These are phyloP conservation scores for Euwallacea similis DNA, from an alignment of 1,140 invertebrate species.

Conservation along the genomic window DNA sequence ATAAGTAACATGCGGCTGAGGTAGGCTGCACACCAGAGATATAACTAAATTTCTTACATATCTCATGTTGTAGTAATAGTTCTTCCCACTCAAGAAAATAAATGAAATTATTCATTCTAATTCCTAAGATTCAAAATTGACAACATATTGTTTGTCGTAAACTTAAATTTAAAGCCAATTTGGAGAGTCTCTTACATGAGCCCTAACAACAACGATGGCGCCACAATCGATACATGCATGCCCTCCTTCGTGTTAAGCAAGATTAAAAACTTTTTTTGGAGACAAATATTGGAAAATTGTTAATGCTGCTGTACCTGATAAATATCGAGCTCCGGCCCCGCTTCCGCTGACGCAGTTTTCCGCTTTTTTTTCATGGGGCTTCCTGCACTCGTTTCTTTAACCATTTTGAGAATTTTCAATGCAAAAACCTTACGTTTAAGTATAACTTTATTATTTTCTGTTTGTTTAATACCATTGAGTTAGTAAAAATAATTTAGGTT, in stretches of 20 bases:
- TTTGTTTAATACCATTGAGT: no score
- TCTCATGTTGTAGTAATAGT: no score
- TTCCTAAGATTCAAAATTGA: background rate
- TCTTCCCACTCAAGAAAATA: no score
- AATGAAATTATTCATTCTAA: no score
- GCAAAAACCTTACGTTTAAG: no score
- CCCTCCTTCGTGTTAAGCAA: background rate
- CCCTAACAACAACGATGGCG: background rate
- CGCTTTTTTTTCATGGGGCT: constrained; percentile 45
- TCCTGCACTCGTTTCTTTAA: constrained; percentile 43
- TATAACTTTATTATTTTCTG: no score
- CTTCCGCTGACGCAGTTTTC: constrained; percentile 42
- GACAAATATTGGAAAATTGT: background rate
- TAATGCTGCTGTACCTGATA: constrained; percentile 42
- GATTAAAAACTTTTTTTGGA: background rate
- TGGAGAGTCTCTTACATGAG: background rate
- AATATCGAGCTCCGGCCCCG: constrained; percentile 45
- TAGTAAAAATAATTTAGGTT: no score
- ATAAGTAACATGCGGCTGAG: background rate
- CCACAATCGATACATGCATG: background rate
- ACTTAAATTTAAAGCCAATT: background rate
- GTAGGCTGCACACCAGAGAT: background rate
- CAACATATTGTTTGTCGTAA: background rate
- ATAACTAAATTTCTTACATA: background rate
- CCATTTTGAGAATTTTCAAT: constrained; percentile 38